Base-by-base conservation (phyloP, 2,888 invertebrate genomes). In the Agapostemon virescens region DNA sequence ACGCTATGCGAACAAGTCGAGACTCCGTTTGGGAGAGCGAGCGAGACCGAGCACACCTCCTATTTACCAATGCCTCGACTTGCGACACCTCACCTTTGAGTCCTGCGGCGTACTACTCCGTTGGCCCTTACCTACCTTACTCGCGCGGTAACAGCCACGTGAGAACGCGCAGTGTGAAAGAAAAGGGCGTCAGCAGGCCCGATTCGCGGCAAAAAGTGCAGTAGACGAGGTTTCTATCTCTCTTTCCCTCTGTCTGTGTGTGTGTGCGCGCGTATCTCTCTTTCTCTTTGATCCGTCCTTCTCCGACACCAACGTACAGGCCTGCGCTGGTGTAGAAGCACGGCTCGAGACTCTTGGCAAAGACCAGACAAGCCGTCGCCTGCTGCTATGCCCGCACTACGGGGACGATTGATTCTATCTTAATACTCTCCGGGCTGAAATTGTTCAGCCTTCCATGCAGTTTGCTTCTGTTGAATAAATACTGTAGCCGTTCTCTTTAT, bases 11-110 rank as follows among this genome's bases (percentile, higher is more conserved):
- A 64, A 55, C 55, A 55, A 63, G 49, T 61, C 61, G 61, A 61
- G 61, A 11, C 30, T 64, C 67, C 20, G 76, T 74, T 15, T 26
- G 67, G 26, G 74, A 33, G 77, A 75, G 75, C 38, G 40, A 84
- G 81, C 69, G 76, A 78, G 73, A 84, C 49, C n/a, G 33, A 20
- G 36, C n/a, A n/a, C 26, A 30, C 55, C 75, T 72, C 78, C 76
- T 83, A 84, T 84, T 85, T 84, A 85, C 75, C 79, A 42, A 33
- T 66, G 49, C 38, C 33, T 36, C 74, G 73, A 85, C 78, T 80
- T 71, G 74, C 70, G 74, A 86, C 84, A 85, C 75, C 81, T 83
- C 79, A 67, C 76, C 75, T 80, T 82, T 73, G 36, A 66, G 67
- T 58, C 55, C 49, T 61, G n/a, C 67, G 69, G 38, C 66, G 36